Evolutionary conservation across 1,140 invertebrate species (phyloP).

Genomic region (Meloidogyne floridensis): DNA sequence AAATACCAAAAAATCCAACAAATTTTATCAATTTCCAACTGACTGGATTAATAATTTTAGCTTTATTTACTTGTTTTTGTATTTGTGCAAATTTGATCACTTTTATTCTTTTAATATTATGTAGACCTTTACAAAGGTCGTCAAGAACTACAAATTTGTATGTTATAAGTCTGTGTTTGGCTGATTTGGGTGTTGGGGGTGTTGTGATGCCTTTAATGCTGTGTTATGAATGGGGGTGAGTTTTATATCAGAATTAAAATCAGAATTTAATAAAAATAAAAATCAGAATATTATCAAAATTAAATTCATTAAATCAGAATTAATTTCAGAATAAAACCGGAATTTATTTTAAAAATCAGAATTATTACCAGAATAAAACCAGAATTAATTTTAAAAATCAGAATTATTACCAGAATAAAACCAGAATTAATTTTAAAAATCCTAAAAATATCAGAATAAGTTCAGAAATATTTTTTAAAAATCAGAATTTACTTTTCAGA

Average conservation of each 20-base stretch:
- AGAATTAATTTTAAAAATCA: too few species aligned
- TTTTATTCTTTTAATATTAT: constrained; percentile 22
- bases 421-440: too few species aligned
- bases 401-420: not conserved
- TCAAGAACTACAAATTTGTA: constrained; percentile 34
- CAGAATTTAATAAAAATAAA: not conserved
- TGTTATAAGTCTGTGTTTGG: constrained; percentile 32
- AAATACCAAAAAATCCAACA: not conserved
- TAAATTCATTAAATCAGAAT: too few species aligned
- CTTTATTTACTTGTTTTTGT: constrained; percentile 24
- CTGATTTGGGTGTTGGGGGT: constrained; percentile 34
- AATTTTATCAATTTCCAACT: not conserved
- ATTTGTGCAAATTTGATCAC: constrained; percentile 34
- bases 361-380: not conserved
- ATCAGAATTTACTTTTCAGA: constrained; percentile 2
- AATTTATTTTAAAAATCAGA: too few species aligned
- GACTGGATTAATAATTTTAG: not conserved
- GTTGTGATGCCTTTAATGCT: constrained; percentile 29
- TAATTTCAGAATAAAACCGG: too few species aligned
- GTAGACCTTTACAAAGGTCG: constrained; percentile 34
- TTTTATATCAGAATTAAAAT: not conserved
- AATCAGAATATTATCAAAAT: too few species aligned
- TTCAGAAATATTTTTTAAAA: not conserved
- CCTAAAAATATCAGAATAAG: not conserved
- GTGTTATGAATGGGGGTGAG: constrained; percentile 11